Evolutionary conservation across 1,140 invertebrate species (phyloP).

Genomic region (Megathymus violae): DNA sequence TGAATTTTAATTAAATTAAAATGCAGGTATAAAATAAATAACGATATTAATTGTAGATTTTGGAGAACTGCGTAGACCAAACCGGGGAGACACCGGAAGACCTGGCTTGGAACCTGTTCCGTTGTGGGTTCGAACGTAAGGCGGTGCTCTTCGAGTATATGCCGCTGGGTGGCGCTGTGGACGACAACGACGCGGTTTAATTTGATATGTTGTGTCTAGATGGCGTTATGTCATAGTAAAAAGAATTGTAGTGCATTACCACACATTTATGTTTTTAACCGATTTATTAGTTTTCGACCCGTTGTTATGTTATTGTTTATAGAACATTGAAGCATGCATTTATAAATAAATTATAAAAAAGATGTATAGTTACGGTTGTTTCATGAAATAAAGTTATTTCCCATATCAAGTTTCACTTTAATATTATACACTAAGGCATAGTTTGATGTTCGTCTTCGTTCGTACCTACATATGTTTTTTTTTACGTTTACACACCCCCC

Average conservation of each 20-base stretch:
- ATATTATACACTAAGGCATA: too few relatives aligned
- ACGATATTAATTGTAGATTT: slow-evolving; percentile 41
- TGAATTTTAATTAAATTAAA: too few relatives aligned
- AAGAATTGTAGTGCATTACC: too few relatives aligned
- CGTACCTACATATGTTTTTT: too few relatives aligned
- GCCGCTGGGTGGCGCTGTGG: slow-evolving; percentile 39
- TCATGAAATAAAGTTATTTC: background rate
- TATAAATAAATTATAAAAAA: background rate
- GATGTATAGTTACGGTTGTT: background rate
- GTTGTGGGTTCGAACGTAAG: slow-evolving; percentile 71
- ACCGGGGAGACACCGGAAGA: slow-evolving; percentile 64
- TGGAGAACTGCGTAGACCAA: slow-evolving; percentile 65
- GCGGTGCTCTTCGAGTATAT: slow-evolving; percentile 66
- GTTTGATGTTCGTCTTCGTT: too few relatives aligned
- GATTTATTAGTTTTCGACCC: slow-evolving; percentile 2
- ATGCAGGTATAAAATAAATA: too few relatives aligned
- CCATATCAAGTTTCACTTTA: too few relatives aligned
- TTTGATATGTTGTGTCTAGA: background rate
- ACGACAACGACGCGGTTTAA: slow-evolving; percentile 31
- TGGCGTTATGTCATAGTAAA: background rate
- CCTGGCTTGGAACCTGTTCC: slow-evolving; percentile 71
- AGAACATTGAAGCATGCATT: background rate
- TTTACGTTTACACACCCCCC: too few relatives aligned
- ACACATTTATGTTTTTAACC: background rate
- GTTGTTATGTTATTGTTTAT: slow-evolving; percentile 1